Evolutionary conservation across 2,113 vertebrate genomes (phyloP).

Genomic region (Riparia riparia): DNA sequence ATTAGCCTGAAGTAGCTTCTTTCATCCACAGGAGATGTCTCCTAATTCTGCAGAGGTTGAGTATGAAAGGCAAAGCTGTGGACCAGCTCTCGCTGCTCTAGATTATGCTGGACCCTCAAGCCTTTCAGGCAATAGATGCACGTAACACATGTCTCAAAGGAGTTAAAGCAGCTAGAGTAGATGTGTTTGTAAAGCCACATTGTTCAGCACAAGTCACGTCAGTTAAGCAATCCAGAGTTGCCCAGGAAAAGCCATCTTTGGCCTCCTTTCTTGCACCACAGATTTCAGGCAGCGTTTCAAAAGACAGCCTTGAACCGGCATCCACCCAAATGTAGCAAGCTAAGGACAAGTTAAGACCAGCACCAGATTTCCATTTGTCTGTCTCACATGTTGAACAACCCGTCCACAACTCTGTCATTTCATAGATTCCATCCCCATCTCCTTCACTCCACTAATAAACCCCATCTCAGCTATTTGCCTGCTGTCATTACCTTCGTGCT

Average conservation of each 20-base stretch:
- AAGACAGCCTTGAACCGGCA: not conserved
- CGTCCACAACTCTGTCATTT: not conserved
- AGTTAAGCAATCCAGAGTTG: not conserved
- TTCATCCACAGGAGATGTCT: not conserved
- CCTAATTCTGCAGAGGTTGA: not conserved
- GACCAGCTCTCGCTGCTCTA: not conserved
- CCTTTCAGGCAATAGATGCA: not conserved
- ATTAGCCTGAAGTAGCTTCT: not conserved
- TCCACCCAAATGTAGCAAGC: not conserved
- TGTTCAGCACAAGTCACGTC: not conserved
- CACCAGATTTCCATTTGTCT: not conserved
- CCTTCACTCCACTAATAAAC: not conserved
- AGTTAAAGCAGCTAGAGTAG: not conserved
- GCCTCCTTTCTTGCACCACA: not conserved
- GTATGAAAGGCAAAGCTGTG: not conserved
- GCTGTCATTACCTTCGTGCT: not conserved
- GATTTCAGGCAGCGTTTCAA: not conserved
- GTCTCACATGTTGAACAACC: not conserved
- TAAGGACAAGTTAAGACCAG: constrained; percentile 36
- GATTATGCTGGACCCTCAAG: not conserved
- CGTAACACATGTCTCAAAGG: rapidly evolving
- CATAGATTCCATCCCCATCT: not conserved
- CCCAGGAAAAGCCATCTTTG: not conserved
- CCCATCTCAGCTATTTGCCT: not conserved
- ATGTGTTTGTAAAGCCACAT: not conserved